A percentile compares a stretch with the other conserved stretches of the same genome.
Conservation (phyloP, 2,113 vertebrate genomes). For the Sula dactylatra region DNA sequence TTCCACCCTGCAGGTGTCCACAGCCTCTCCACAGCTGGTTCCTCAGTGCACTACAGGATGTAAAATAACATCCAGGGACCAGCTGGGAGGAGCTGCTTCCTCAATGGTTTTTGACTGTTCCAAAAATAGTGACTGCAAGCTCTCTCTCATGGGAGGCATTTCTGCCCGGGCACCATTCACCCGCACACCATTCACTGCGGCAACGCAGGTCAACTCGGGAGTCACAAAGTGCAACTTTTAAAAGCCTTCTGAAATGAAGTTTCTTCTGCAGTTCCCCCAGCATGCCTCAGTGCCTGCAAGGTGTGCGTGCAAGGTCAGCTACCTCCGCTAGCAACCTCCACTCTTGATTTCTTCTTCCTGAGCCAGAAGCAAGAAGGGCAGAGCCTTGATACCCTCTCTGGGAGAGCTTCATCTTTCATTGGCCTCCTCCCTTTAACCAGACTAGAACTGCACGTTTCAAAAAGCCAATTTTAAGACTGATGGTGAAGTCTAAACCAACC, state of each 20-base stretch:
- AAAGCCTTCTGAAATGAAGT: neutral
- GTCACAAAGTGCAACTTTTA: neutral
- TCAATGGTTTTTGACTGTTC: neutral
- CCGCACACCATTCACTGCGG: neutral
- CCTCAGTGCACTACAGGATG: neutral
- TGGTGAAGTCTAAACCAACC: neutral
- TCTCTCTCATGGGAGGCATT: neutral
- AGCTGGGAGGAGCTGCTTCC: neutral
- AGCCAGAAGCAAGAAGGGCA: neutral
- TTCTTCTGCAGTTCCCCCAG: neutral
- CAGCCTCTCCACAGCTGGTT: neutral
- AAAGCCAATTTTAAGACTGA: neutral
- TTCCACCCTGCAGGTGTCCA: neutral
- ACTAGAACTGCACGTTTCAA: neutral
- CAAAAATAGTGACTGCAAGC: neutral
- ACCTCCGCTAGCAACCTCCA: neutral
- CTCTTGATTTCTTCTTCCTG: neutral
- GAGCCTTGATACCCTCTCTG: neutral
- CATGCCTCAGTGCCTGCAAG: neutral
- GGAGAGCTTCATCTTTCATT: neutral
- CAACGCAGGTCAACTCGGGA: neutral
- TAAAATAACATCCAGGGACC: neutral
- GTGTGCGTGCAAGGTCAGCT: rapidly evolving
- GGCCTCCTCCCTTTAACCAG: neutral
- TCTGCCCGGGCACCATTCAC: neutral